These are phyloP conservation scores for Oncorhynchus masou DNA, from an alignment of 2,113 vertebrate species.

Conservation along the genomic window DNA sequence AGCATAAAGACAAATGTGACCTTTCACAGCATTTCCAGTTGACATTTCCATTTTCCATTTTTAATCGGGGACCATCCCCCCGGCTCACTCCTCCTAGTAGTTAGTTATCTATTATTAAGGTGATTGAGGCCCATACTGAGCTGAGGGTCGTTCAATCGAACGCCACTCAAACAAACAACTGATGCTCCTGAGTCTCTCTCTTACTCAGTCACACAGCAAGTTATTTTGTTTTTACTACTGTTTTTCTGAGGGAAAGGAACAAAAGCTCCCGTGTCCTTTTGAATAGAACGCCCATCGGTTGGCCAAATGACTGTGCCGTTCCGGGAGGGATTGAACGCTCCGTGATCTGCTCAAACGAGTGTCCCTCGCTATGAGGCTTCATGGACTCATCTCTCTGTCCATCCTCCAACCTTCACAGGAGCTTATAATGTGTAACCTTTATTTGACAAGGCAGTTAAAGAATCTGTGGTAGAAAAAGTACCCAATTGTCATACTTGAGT, in stretches of 20 bases:
- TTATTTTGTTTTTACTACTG: not conserved
- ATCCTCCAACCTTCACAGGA: slow-evolving; percentile 29
- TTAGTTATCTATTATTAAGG: slow-evolving; percentile 57
- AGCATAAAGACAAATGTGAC: slow-evolving; percentile 37
- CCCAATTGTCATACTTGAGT: no score
- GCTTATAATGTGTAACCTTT: not conserved
- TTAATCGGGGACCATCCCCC: slow-evolving; percentile 35
- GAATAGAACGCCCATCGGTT: not conserved
- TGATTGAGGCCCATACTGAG: slow-evolving; percentile 21
- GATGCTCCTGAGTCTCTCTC: slow-evolving; percentile 1
- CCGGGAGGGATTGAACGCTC: not conserved
- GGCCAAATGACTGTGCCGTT: not conserved
- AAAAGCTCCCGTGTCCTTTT: no score
- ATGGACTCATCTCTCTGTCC: not conserved
- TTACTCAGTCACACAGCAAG: not conserved
- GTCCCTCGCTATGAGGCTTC: not conserved
- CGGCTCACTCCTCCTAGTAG: slow-evolving; percentile 9
- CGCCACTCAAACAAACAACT: not conserved
- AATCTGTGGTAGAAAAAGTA: no score
- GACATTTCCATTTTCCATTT: slow-evolving; percentile 22
- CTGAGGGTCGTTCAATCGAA: slow-evolving; percentile 8
- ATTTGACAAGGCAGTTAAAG: no score
- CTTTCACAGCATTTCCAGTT: slow-evolving; percentile 40
- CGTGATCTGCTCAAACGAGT: not conserved
- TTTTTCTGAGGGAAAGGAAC: not conserved